Evolutionary conservation across 2,113 vertebrate genomes (phyloP), one percentile per base, ranked within the genome.

Genomic region (Thunnus maccoyii): DNA sequence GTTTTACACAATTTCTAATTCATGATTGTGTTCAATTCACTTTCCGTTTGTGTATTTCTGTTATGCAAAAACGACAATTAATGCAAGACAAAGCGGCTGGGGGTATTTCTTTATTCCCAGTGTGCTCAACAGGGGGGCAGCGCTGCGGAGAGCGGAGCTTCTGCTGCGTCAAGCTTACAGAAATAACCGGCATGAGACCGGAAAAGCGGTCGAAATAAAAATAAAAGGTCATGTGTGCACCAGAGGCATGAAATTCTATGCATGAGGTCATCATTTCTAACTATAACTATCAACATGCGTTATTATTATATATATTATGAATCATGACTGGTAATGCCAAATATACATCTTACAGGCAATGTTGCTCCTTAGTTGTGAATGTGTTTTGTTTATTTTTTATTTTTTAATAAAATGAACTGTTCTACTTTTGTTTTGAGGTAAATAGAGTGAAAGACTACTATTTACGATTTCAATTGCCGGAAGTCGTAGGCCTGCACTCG

Each of bases 91-190:
- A 83, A 47, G 61, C 22, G 44, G 4, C 15, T 76, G 58, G 56
- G 79, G 57, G 14, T 54, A 52, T 71, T 69, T 82, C 63, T 86
- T 73, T 80, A 63, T 76, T 82, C 32, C 85, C 36, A 25, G 9
- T 76, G 20, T 48, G 67, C 71, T 78, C 78, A 78, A 82, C 72
- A 87, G 82, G 60, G 51, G 17, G 22, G 66, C 64, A 78, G 55
- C 32, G 67, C 56, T 77, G 50, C 78, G 62, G 18, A 58, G 36
- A 62, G 61, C 20, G 48, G 30, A 56, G 62, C 50, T 8, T 15
- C 64, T n/a, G 47, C 10, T 16, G 8, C 22, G 15, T 56, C 79
- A 86, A 63, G 56, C 0, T 25, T 0, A 3, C 55, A 17, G 10
- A 20, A 80, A 54, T 25, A n/a, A 57, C 3, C 13, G 32, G 11